A percentile compares a stretch with the other conserved stretches of the same genome.
phyloP scores from a whole-genome alignment of 2,888 invertebrate species.

The Brenthis hecate region DNA sequence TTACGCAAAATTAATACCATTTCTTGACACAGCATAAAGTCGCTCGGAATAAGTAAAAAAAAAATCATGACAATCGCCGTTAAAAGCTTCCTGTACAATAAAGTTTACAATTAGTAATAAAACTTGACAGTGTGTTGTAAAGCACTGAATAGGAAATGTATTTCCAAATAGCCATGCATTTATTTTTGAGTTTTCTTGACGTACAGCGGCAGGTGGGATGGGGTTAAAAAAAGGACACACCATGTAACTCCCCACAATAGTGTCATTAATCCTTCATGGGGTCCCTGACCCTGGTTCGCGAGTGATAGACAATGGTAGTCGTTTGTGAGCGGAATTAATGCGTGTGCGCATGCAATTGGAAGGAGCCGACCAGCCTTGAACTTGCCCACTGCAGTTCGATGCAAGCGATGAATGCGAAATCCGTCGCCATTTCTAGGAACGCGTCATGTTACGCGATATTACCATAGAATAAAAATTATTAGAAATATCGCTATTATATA shows the following conservation, averaged over 20 bases:
- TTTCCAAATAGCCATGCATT: slow-evolving; percentile 21
- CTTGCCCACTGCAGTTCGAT: slow-evolving; percentile 68
- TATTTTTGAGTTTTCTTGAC: slow-evolving; percentile 19
- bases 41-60: slow-evolving; percentile 22
- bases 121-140: slow-evolving; percentile 21
- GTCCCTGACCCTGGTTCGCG: slow-evolving; percentile 64
- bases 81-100: slow-evolving; percentile 42
- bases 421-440: slow-evolving; percentile 71
- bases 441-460: slow-evolving; percentile 51
- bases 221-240: slow-evolving; percentile 59
- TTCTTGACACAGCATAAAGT: slow-evolving; percentile 24
- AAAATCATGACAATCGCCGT: slow-evolving; percentile 26
- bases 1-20: slow-evolving; percentile 32
- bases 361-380: slow-evolving; percentile 78
- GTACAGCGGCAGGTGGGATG: slow-evolving; percentile 53
- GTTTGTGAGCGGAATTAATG: slow-evolving; percentile 78
- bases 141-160: slow-evolving; percentile 28
- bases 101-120: slow-evolving; percentile 37
- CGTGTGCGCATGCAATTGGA: slow-evolving; percentile 75
- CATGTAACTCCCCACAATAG: slow-evolving; percentile 66
- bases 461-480: slow-evolving; percentile 12
- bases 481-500: neutral
- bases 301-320: slow-evolving; percentile 80
- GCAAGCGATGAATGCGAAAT: slow-evolving; percentile 69
- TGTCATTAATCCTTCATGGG: slow-evolving; percentile 79